Evolutionary conservation across 2,888 invertebrate genomes (phyloP).

Genomic region (Chloroclystis v-ata): DNA sequence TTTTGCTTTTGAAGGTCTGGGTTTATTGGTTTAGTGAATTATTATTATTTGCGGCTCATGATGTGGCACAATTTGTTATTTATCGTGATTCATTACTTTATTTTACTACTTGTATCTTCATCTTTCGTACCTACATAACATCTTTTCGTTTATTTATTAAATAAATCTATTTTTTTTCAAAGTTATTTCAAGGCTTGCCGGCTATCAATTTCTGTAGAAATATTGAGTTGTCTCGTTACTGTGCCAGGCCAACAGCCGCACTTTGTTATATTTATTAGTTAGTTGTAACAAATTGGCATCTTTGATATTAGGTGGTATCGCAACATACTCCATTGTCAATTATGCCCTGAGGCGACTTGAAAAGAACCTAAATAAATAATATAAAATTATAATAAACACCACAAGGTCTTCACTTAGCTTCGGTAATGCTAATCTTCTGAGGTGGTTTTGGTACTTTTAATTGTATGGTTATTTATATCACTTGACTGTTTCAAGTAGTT

Average conservation of each 20-base stretch:
- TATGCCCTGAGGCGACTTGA: constrained; percentile 35
- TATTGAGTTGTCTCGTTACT: too few species aligned
- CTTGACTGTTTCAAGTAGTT: too few species aligned
- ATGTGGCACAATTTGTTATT: background rate
- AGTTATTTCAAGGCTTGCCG: too few species aligned
- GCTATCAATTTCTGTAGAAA: too few species aligned
- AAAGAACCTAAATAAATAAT: constrained; percentile 35
- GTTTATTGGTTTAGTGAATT: background rate
- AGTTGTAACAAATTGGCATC: constrained; percentile 21
- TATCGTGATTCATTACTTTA: too few species aligned
- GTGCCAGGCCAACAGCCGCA: constrained; percentile 1
- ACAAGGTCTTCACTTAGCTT: constrained; percentile 40
- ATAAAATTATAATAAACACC: constrained; percentile 39
- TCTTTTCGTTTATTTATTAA: too few species aligned
- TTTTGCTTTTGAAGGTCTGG: background rate
- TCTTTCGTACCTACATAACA: too few species aligned
- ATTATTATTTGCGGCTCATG: background rate
- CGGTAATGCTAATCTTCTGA: constrained; percentile 30
- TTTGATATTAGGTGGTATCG: constrained; percentile 22
- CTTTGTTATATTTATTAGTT: constrained; percentile 9
- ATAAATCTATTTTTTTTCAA: too few species aligned
- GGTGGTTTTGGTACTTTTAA: too few species aligned
- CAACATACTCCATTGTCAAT: constrained; percentile 40
- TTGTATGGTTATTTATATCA: too few species aligned
- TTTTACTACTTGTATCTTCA: too few species aligned